These are phyloP conservation scores for Tetrapedia diversipes DNA, from an alignment of 2,888 invertebrate species.

Conservation along the genomic window DNA sequence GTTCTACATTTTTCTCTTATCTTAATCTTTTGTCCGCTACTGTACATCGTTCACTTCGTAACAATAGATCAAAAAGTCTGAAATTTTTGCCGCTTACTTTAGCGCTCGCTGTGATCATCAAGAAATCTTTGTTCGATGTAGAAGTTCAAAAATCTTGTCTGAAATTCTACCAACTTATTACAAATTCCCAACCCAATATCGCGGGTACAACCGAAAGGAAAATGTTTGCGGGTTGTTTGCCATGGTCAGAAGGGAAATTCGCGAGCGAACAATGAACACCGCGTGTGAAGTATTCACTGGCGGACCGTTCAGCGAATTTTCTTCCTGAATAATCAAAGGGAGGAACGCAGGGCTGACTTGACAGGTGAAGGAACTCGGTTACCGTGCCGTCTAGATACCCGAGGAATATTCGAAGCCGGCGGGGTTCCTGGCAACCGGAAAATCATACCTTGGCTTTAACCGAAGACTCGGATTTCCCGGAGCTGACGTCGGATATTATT, in stretches of 20 bases:
- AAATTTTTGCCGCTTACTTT: no score
- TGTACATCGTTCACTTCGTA: no score
- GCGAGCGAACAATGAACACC: conserved; percentile 19
- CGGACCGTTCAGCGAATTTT: conserved; percentile 12
- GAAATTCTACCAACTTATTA: no score
- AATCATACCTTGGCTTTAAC: conserved; percentile 13
- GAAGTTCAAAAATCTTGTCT: no score
- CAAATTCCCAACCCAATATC: no score
- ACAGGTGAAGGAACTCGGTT: conserved; percentile 29
- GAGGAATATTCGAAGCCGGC: conserved; percentile 18
- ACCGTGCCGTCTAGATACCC: neutral
- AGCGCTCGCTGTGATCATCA: no score
- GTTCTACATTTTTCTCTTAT: no score
- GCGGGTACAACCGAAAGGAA: conserved; percentile 13
- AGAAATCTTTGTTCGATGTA: no score
- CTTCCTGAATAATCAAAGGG: conserved; percentile 48
- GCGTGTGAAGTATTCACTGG: conserved; percentile 25
- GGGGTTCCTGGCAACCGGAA: conserved; percentile 19
- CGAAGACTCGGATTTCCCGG: neutral
- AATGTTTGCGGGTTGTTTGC: neutral
- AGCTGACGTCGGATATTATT: neutral
- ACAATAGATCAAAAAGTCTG: no score
- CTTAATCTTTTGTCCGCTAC: no score
- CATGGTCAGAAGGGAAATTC: neutral
- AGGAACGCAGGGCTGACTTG: neutral